Evolutionary conservation across 2,888 invertebrate species (phyloP).

Genomic region (Phytoseiulus persimilis): DNA sequence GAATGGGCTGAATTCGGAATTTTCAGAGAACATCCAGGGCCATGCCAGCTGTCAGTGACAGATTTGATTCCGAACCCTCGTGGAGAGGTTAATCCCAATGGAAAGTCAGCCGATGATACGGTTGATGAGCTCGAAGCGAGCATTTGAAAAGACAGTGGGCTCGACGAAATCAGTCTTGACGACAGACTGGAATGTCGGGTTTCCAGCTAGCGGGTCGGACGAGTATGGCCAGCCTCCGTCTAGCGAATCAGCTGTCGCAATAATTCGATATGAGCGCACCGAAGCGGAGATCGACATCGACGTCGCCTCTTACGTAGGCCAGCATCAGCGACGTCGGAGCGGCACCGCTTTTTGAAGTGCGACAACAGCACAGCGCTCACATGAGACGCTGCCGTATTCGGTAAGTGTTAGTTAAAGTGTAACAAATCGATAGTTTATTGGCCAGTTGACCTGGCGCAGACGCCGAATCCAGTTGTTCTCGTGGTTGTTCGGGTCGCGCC

Average conservation of each 20-base stretch:
- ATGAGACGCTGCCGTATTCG: not conserved
- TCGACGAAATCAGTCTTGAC: too few relatives aligned
- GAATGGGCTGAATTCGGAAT: too few relatives aligned
- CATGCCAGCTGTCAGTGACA: too few relatives aligned
- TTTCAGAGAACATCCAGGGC: too few relatives aligned
- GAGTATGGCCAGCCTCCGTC: not conserved
- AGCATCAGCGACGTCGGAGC: not conserved
- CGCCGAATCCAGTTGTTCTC: not conserved
- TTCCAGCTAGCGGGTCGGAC: not conserved
- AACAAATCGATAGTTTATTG: constrained; percentile 5
- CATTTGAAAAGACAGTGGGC: too few relatives aligned
- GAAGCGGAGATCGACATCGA: not conserved
- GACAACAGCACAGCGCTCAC: not conserved
- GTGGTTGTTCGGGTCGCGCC: not conserved
- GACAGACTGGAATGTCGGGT: too few relatives aligned
- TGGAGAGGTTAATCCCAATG: too few relatives aligned
- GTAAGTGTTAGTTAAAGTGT: constrained; percentile 5
- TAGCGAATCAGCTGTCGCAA: not conserved
- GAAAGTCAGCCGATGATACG: too few relatives aligned
- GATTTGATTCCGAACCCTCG: too few relatives aligned
- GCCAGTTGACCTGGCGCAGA: not conserved
- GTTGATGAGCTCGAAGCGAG: too few relatives aligned
- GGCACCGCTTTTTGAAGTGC: not conserved
- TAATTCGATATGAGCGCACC: not conserved
- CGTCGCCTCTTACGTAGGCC: not conserved